A percentile compares a stretch with the other conserved stretches of the same genome.
These are phyloP conservation scores for Pseudochirops cupreus DNA, from an alignment of 2,797 vertebrate genomes.

Conservation along the genomic window DNA sequence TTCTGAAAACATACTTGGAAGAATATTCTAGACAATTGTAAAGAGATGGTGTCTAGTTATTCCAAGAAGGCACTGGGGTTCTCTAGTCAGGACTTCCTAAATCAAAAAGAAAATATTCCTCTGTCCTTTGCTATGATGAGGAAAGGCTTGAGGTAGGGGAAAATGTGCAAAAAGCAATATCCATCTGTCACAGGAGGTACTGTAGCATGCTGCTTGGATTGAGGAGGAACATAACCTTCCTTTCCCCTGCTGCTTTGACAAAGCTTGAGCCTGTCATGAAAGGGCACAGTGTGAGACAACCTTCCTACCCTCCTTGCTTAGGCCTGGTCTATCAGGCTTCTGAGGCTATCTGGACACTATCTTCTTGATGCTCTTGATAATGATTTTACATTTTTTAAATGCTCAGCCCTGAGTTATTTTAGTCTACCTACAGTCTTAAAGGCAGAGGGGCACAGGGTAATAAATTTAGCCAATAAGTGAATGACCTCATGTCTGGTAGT, in stretches of 20 bases:
- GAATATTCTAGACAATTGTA: background rate
- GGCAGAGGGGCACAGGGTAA: background rate
- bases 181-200: background rate
- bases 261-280: background rate
- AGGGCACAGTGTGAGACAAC: background rate
- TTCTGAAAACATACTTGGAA: constrained; percentile 5
- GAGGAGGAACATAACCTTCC: background rate
- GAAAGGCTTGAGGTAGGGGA: background rate
- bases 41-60: background rate
- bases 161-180: constrained; percentile 2
- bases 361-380: background rate
- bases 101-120: background rate
- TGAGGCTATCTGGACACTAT: background rate
- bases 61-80: background rate
- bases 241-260: constrained; percentile 20
- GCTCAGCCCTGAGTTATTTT: background rate
- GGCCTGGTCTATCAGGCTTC: background rate
- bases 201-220: background rate
- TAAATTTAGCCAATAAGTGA: background rate
- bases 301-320: background rate
- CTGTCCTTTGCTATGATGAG: background rate
- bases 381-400: background rate
- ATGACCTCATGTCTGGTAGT: background rate
- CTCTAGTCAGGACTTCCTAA: background rate
- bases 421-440: constrained; percentile 11